Conservation (phyloP, 2,113 vertebrate species). For the Azemiops feae region DNA sequence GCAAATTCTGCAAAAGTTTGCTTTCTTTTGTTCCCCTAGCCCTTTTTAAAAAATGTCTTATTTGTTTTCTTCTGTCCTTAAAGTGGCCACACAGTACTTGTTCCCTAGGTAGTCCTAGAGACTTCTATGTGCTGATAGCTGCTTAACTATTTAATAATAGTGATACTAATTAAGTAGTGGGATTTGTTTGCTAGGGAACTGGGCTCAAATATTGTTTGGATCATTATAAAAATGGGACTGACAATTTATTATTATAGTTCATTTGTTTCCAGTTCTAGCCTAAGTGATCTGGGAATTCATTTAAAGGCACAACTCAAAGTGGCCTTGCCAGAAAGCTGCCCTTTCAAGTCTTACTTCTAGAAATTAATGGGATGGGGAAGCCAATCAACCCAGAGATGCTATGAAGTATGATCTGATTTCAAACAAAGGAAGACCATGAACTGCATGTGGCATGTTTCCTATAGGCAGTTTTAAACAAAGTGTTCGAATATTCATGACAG, state of each 20-base stretch:
- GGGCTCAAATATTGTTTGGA: neutral
- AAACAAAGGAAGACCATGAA: neutral
- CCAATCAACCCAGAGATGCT: neutral
- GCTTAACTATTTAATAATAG: neutral
- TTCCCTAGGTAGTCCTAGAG: neutral
- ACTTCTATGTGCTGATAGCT: neutral
- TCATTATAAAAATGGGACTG: neutral
- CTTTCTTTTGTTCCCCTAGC: neutral
- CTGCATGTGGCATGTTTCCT: slow-evolving; percentile 36
- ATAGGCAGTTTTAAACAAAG: slow-evolving; percentile 27
- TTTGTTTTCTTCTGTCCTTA: neutral
- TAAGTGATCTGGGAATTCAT: neutral
- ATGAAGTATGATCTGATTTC: neutral
- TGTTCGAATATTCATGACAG: slow-evolving; percentile 40
- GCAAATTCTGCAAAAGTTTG: neutral
- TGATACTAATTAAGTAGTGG: slow-evolving; percentile 9
- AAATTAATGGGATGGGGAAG: neutral
- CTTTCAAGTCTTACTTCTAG: neutral
- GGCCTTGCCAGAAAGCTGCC: neutral
- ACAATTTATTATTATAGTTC: neutral
- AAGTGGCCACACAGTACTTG: neutral
- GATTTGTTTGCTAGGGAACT: neutral
- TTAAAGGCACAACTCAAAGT: neutral
- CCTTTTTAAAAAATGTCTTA: neutral
- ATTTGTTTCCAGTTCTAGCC: neutral